phyloP scores from a whole-genome alignment of 2,888 invertebrate species.

The Holacanthella duospinosa region DNA sequence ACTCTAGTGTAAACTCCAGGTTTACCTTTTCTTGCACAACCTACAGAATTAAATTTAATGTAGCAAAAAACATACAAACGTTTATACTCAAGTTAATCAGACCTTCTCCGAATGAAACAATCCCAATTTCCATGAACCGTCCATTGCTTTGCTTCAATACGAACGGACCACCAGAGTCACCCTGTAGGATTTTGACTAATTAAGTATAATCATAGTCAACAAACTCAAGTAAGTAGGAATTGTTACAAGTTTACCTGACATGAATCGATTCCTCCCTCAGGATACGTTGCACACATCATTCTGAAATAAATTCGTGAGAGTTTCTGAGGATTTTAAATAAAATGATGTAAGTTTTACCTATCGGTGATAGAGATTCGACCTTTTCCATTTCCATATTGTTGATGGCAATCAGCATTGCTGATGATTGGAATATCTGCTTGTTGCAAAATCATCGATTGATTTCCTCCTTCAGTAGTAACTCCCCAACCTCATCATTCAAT shows the following conservation, averaged over 20 bases:
- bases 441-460: slow-evolving; percentile 26
- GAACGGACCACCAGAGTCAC: slow-evolving; percentile 33
- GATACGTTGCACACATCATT: slow-evolving; percentile 33
- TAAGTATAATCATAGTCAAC: no score
- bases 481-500: neutral
- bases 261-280: slow-evolving; percentile 28
- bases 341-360: neutral
- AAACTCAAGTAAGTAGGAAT: no score
- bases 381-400: slow-evolving; percentile 19
- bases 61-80: no score
- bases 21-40: slow-evolving; percentile 26
- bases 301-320: slow-evolving; percentile 19
- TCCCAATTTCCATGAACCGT: slow-evolving; percentile 27
- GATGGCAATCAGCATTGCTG: slow-evolving; percentile 27
- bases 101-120: slow-evolving; percentile 30
- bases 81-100: no score
- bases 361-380: neutral
- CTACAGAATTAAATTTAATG: no score
- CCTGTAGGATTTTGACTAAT: slow-evolving; percentile 12
- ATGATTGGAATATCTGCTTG: slow-evolving; percentile 29
- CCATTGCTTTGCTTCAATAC: slow-evolving; percentile 13
- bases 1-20: slow-evolving; percentile 30
- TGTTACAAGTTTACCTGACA: slow-evolving; percentile 29
- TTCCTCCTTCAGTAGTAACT: slow-evolving; percentile 24
- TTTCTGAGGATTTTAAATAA: neutral